Evolutionary conservation across 2,888 invertebrate species (phyloP), one percentile per base, ranked within the genome.

Genomic region (Melikaiella ostensackeni): DNA sequence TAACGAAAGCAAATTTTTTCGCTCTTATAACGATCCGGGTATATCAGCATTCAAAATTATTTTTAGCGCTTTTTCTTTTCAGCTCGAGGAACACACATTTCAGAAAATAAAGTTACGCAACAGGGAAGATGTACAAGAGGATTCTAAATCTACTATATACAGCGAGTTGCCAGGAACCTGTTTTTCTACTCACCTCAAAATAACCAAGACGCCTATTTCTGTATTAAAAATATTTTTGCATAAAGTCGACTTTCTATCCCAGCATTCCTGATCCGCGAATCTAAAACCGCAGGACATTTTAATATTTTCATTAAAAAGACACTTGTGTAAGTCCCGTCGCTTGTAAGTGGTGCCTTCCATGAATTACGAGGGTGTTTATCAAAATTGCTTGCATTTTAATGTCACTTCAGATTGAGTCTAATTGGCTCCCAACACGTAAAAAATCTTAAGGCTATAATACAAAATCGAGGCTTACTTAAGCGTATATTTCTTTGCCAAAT

Each of bases 351-450:
- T 57, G 35, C 16, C 27, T 42, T 38, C 38, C 75, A 61, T 79
- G 38, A 79, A 75, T 75, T 77, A 75, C 57, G 27, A 19, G 77
- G 79, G 79, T 80, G 76, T 81, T 81, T 77, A 81, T 82, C 76
- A 75, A 81, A 83, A 82, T 82, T 79, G 79, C 78, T 55, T 50
- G 62, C 75, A 66, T 81, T 78, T 80, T 80, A 79, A 80, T 77
- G 66, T 75, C 19, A 35, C 27, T 77, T 55, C 7, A 66, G 78
- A 74, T 21, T 73, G 57, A 35, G 75, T 79, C 79, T 81, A 80
- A 81, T 82, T 79, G 79, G 79, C 70, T 63, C 59, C 24, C 13
- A 64, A 21, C 38, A 35, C 11, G n/a, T n/a, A 9, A 64, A 64
- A 35, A n/a, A n/a, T n/a, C n/a, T n/a, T n/a, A n/a, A n/a, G n/a